Percentiles rank a stretch among this genome's conserved stretches.
These are phyloP conservation scores for Steinernema scapterisci DNA, from an alignment of 2,888 invertebrate species.

Conservation along the genomic window DNA sequence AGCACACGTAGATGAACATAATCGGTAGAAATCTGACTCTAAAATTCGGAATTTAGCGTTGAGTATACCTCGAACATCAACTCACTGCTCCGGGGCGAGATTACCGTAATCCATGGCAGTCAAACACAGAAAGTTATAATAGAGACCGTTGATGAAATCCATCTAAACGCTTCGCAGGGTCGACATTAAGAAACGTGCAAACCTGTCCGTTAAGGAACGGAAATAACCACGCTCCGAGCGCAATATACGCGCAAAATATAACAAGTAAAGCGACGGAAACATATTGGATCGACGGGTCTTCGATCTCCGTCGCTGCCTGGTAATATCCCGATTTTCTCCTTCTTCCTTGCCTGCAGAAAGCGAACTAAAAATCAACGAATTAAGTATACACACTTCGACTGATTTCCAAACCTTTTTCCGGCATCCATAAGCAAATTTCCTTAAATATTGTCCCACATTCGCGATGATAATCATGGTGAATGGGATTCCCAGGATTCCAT, in stretches of 20 bases:
- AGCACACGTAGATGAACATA: constrained; percentile 65
- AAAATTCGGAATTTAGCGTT: constrained; percentile 31
- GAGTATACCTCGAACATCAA: neutral
- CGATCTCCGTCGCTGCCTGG: constrained; percentile 11
- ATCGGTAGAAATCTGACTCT: constrained; percentile 63
- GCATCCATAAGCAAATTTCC: constrained; percentile 55
- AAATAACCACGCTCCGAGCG: constrained; percentile 62
- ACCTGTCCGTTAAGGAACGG: constrained; percentile 64
- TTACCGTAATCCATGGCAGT: constrained; percentile 67
- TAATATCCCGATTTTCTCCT: no score
- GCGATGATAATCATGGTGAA: constrained; percentile 60
- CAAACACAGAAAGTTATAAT: constrained; percentile 65
- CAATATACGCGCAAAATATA: constrained; percentile 63
- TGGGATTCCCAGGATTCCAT: constrained; percentile 58
- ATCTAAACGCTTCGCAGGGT: constrained; percentile 39
- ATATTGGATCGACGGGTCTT: constrained; percentile 55
- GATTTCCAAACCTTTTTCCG: constrained; percentile 43
- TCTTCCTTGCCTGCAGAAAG: neutral
- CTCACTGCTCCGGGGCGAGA: constrained; percentile 54
- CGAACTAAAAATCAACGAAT: neutral
- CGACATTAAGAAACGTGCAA: no score
- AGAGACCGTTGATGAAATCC: constrained; percentile 65
- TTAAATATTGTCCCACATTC: constrained; percentile 57
- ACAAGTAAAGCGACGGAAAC: constrained; percentile 58
- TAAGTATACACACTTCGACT: neutral